Evolutionary conservation across 2,113 vertebrate genomes (phyloP).

Genomic region (Bos javanicus): DNA sequence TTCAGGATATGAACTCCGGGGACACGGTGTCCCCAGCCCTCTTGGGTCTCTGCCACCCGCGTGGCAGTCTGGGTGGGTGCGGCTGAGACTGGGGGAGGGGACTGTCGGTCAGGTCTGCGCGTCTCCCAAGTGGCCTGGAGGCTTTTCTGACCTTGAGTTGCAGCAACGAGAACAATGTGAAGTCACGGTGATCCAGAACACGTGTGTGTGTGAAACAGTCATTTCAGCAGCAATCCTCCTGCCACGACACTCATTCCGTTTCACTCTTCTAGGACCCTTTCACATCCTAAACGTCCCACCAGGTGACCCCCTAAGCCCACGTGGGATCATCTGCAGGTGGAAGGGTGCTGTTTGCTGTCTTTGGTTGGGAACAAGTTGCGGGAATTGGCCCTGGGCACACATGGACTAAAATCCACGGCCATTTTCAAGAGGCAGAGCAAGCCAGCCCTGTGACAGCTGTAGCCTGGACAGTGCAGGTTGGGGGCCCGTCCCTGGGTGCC

Average conservation of each 20-base stretch:
- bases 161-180: background rate
- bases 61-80: no score
- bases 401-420: background rate
- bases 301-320: accelerated
- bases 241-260: accelerated
- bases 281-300: accelerated
- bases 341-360: background rate
- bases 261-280: background rate
- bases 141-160: background rate
- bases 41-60: accelerated
- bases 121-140: background rate
- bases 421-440: background rate
- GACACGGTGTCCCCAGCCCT: background rate
- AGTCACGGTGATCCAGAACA: accelerated
- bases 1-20: background rate
- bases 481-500: accelerated
- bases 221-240: accelerated
- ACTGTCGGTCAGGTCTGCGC: background rate
- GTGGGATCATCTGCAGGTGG: accelerated
- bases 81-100: background rate
- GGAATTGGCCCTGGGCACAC: background rate
- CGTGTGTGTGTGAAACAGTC: no score
- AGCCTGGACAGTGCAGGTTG: accelerated
- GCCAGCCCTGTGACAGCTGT: accelerated
- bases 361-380: no score